Percentiles rank a stretch among this genome's conserved stretches.
Conservation (phyloP, 2,888 invertebrate genomes). For the Eilema sororculum region DNA sequence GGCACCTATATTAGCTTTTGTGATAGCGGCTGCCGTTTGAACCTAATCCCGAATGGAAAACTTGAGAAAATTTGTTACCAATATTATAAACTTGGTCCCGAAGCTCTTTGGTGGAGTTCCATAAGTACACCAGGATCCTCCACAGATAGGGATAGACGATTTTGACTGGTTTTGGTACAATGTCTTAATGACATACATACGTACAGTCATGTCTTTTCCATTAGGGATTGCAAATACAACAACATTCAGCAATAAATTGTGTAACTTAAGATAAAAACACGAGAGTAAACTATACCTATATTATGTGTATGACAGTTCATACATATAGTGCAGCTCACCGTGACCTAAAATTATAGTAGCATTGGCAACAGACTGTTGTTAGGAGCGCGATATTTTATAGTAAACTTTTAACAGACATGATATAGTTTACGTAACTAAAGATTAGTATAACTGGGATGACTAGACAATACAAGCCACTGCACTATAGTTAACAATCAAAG, state of each 20-base stretch:
- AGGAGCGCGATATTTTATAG: slow-evolving; percentile 45
- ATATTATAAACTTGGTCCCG: too few species aligned
- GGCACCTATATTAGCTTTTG: too few species aligned
- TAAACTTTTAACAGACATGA: slow-evolving; percentile 36
- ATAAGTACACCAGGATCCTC: too few species aligned
- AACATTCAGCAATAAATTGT: not conserved
- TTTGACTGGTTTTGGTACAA: too few species aligned
- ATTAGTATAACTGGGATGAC: slow-evolving; percentile 53
- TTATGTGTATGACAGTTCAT: slow-evolving; percentile 34
- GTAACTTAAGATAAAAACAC: not conserved
- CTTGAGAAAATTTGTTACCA: too few species aligned
- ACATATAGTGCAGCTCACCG: slow-evolving; percentile 52
- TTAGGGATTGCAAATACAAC: not conserved
- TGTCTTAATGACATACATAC: too few species aligned
- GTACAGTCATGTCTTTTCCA: too few species aligned
- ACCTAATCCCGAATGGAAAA: too few species aligned
- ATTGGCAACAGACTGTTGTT: slow-evolving; percentile 45
- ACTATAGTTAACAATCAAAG: not conserved
- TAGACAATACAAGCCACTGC: not conserved
- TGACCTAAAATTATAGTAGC: slow-evolving; percentile 57
- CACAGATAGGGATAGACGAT: too few species aligned
- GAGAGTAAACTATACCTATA: not conserved
- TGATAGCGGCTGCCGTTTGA: too few species aligned
- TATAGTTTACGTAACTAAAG: slow-evolving; percentile 35
- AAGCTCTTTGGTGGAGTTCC: too few species aligned